Base-by-base conservation (phyloP, 2,113 vertebrate genomes). In the Chaetops frenatus region DNA sequence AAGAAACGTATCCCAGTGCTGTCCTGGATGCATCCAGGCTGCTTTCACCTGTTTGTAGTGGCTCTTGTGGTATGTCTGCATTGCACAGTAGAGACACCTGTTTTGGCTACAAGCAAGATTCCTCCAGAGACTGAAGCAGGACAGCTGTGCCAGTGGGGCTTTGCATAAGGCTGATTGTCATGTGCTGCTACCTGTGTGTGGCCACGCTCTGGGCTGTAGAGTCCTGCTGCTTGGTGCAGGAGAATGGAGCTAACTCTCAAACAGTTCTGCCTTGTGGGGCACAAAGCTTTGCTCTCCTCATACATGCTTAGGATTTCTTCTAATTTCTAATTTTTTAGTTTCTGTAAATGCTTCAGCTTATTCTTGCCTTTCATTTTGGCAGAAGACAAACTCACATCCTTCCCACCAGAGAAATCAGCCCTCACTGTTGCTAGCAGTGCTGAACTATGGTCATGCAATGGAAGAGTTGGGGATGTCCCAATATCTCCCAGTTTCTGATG, bases 401-500 rank as follows among this genome's bases (percentile, higher is more conserved):
- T 82, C 38, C 22, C n/a, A 40, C 7, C 44, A 21, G 47, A 81
- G 15, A 77, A 70, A 51, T 42, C 51, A 74, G 25, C 42, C 38
- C 16, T 53, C 9, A 2, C 28, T 61, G 14, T 27, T 73, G 33
- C 31, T 60, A n/a, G 47, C 23, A 47, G 36, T 35, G 53, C 47
- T 92, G 64, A 86, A 18, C 36, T 70, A 9, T 15, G 22, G 11
- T 18, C 28, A 11, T 19, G 7, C 15, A 25, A 24, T n/a, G 35
- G 45, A 80, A 66, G 65, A 61, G 21, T 1, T 58, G 9, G 21
- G 19, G 24, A 62, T 70, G 64, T 90, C 60, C 48, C 29, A 69
- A 0, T 24, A 72, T 36, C 20, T 57, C 56, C 1, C n/a, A n/a
- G 2, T 53, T 86, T 86, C 67, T 0, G 0, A 18, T 38, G 21